Base-by-base conservation (phyloP, 2,113 vertebrate species). In the Beaufortia kweichowensis region DNA sequence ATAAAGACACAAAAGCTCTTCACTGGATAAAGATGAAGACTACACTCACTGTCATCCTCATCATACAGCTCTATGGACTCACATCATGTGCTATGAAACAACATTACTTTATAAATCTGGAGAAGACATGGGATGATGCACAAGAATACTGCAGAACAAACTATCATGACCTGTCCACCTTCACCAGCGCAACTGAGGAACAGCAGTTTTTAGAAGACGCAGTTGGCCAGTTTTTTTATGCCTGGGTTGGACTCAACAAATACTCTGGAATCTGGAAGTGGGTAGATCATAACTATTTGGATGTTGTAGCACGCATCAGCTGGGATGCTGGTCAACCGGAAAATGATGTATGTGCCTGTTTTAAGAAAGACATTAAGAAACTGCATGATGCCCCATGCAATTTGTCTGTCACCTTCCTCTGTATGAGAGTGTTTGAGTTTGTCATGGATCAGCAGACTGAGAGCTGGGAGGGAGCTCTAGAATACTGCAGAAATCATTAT, bases 381-480 rank as follows among this genome's bases (percentile, higher is more conserved):
- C 43, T 67, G 23, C 31, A 77, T 39, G 7, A 41, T 33, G 7
- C 0, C 0, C 0, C 21, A 0, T 77, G 75, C 43, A 8, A 1
- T 12, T 1, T 17, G 0, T 19, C 9, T n/a, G 17, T 15, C 3
- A 8, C 11, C 2, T 78, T 70, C 33, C 53, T 26, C 57, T 78
- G 76, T 61, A 62, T 70, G 76, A 35, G 1, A 1, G 33, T 9
- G 15, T 53, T 21, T 50, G 17, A 7, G 17, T 6, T 50, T 21
- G n/a, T 46, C 6, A 0, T 74, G 57, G 75, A 69, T 41, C n/a
- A 2, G 15, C 21, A 29, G 26, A 21, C n/a, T 8, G 31, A 50
- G 76, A 61, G 19, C 5, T 77, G 76, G 76, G 65, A 61, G 2
- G 56, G 46, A 60, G 65, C 65, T 24, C 41, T 77, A 26, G 56